Evolutionary conservation across 1,140 invertebrate species (phyloP).

Genomic region (Dreissena rostriformis): DNA sequence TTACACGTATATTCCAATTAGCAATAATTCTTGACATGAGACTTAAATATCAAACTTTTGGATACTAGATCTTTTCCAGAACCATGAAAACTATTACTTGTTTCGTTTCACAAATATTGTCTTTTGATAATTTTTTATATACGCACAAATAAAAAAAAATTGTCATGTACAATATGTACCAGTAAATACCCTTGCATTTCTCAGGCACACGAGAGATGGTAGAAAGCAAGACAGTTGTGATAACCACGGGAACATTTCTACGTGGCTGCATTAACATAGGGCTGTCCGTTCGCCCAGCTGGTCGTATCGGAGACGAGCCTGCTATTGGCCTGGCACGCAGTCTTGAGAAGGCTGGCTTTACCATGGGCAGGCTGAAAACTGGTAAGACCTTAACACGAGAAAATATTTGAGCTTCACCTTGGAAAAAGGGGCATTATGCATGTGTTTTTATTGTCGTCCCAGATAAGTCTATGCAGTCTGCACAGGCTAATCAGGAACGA

Average conservation of each 20-base stretch:
- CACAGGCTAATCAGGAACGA: too few species aligned
- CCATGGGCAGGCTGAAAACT: conserved; percentile 94
- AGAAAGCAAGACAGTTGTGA: conserved; percentile 87
- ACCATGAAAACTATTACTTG: too few species aligned
- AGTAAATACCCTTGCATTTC: background rate
- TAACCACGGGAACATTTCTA: conserved; percentile 97
- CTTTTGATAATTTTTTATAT: background rate
- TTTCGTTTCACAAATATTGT: background rate
- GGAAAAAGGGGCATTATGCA: too few species aligned
- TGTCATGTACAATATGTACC: too few species aligned
- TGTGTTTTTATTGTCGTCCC: too few species aligned
- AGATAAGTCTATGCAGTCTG: too few species aligned
- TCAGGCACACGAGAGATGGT: conserved; percentile 82
- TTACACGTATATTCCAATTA: too few species aligned
- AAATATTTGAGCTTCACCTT: background rate
- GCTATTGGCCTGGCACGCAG: conserved; percentile 92
- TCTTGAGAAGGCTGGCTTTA: conserved; percentile 88
- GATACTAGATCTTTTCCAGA: too few species aligned
- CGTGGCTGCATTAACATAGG: conserved; percentile 95
- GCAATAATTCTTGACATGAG: too few species aligned
- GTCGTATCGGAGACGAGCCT: conserved; percentile 91
- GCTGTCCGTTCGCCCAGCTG: conserved; percentile 89
- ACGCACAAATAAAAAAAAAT: too few species aligned
- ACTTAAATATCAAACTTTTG: too few species aligned
- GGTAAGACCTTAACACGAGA: conserved; percentile 80